Percentiles rank a stretch among this genome's conserved stretches.
phyloP scores from a whole-genome alignment of 2,888 invertebrate species.

The Fragum fragum region DNA sequence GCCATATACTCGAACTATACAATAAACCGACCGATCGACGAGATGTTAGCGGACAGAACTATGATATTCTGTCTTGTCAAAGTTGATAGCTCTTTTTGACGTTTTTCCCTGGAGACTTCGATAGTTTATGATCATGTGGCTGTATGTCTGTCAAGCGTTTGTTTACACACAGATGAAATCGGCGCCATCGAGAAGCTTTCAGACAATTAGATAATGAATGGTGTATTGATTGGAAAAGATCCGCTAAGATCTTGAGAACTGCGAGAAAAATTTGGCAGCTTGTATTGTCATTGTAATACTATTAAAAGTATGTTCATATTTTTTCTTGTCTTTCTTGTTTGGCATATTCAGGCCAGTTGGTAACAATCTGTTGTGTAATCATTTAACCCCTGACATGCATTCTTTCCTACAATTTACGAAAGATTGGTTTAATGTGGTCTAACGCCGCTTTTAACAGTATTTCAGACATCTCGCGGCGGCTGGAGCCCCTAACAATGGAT shows the following conservation, averaged over 20 bases:
- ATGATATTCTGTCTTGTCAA: not conserved
- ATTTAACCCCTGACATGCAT: too few relatives aligned
- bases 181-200: conserved; percentile 61
- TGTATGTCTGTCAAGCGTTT: conserved; percentile 29
- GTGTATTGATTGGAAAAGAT: conserved; percentile 54
- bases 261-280: conserved; percentile 21
- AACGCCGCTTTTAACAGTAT: too few relatives aligned
- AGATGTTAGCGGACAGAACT: not conserved
- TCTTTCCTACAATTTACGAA: too few relatives aligned
- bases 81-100: not conserved
- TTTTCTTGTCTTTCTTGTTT: too few relatives aligned
- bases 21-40: not conserved
- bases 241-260: conserved; percentile 39
- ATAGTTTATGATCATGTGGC: conserved; percentile 22
- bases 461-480: too few relatives aligned
- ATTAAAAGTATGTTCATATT: too few relatives aligned
- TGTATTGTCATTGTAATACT: not conserved
- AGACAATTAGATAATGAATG: conserved; percentile 68
- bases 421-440: too few relatives aligned
- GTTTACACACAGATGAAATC: conserved; percentile 51
- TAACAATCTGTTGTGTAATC: too few relatives aligned
- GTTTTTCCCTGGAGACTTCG: not conserved
- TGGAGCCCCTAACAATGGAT: too few relatives aligned
- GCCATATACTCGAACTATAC: not conserved
- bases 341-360: too few relatives aligned